Base-by-base conservation (phyloP, 2,113 vertebrate genomes). In the Odocoileus virginianus region DNA sequence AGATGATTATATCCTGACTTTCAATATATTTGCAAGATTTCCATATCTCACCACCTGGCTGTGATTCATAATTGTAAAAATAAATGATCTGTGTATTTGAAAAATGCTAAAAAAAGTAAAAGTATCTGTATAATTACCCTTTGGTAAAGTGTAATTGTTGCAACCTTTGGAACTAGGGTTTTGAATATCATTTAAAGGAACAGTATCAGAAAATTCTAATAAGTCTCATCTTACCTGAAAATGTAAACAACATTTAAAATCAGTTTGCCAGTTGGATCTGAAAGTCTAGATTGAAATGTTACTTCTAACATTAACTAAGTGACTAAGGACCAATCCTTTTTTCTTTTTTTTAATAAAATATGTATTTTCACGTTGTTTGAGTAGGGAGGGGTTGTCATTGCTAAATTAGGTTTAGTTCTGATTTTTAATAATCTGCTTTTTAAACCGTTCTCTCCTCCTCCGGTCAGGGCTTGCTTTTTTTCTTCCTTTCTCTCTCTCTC, bases 1-100 rank as follows among this genome's bases (percentile, higher is more conserved):
- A 64, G 76, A 96, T 97, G 92, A 97, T 93, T 97, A 95, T 96
- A 94, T 96, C 54, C 57, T 97, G 81, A 89, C 87, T 97, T 97
- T 94, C 57, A 94, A 76, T 88, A 86, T 85, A 95, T 96, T 96
- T 97, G 55, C 50, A 97, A 90, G 79, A 97, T 96, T 97, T 97
- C 64, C 43, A 15, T 95, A 91, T 97, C 95, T 96, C 52, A 90
- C 96, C 91, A 97, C 94, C 95, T 94, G 89, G n/a, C 28, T 87
- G 30, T 96, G 94, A 96, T 93, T 97, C 90, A 96, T 95, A 96
- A 94, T 84, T 90, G 28, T 67, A 96, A 95, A 97, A 88, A 97
- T 93, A 95, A 97, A 97, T 83, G 54, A 64, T 91, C 79, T 89
- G 47, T 91, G 74, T 87, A 91, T 92, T 97, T 97, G 64, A 78